Percentiles rank a stretch among this genome's conserved stretches.
Evolutionary conservation across 2,888 invertebrate genomes (phyloP).

Genomic region (Mythimna loreyi): DNA sequence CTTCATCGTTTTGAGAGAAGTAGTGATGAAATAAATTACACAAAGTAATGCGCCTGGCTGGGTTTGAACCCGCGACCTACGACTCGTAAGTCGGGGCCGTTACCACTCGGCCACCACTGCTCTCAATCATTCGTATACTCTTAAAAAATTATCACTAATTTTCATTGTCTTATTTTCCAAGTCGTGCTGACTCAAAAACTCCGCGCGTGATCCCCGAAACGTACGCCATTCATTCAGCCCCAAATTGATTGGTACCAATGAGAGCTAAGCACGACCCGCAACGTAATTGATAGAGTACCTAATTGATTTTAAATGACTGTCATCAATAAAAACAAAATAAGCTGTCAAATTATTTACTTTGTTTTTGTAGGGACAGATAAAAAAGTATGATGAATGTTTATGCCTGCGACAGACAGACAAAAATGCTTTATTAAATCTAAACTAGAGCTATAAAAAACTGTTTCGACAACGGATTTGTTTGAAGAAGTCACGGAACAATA

Average conservation of each 20-base stretch:
- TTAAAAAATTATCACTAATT: background rate
- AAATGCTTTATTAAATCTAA: no score
- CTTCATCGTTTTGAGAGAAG: no score
- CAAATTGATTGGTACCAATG: slow-evolving; percentile 33
- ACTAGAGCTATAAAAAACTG: no score
- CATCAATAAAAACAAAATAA: slow-evolving; percentile 15
- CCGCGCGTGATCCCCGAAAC: background rate
- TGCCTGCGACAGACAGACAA: no score
- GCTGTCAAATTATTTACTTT: background rate
- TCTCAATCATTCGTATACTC: no score
- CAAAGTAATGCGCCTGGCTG: no score
- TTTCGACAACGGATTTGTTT: no score
- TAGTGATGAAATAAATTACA: no score
- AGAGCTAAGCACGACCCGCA: slow-evolving; percentile 31
- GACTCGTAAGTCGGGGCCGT: no score
- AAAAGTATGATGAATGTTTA: background rate
- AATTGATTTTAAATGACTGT: slow-evolving; percentile 25
- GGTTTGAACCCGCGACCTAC: no score
- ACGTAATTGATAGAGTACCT: slow-evolving; percentile 18
- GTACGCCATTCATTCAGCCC: slow-evolving; percentile 3
- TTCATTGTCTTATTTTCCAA: background rate
- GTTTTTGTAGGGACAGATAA: background rate
- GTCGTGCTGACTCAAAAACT: background rate
- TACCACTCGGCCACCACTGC: no score
- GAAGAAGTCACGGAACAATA: no score